Base-by-base conservation (phyloP, 1,140 invertebrate species). In the Catajapyx aquilonaris region DNA sequence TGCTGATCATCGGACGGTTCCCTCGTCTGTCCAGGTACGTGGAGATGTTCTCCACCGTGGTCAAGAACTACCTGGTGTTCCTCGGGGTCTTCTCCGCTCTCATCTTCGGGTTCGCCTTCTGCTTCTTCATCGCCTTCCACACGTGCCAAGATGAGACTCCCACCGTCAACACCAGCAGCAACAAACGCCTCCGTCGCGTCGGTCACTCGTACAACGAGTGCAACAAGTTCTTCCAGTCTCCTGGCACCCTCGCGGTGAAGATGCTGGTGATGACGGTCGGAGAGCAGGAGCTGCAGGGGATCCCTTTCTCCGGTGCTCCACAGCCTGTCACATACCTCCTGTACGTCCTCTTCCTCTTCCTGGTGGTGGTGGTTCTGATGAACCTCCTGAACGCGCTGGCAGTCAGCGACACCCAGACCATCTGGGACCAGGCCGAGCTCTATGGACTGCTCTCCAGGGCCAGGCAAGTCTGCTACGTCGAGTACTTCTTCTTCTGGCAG, bases 251-350 rank as follows among this genome's bases (percentile, higher is more conserved):
- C 0, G 47, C 81, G 5, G 76, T 81, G 41, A 81, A 81, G 57
- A 81, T 76, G 0, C 69, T 81, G 13, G 72, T 81, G 1, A 84
- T 84, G 79, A 60, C 81, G 16, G 81, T 77, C 0, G 79, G 79
- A 9, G 79, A 84, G 53, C 78, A 81, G 45, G 77, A 84, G 44
- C 75, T 76, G 0, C 57, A 66, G 4, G 68, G 67, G n/a, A 72
- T 84, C n/a, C 70, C 77, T 20, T 81, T 84, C 45, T 55, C 66
- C 15, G 56, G 59, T n/a, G 64, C 68, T 49, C 71, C 73, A 4
- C n/a, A n/a, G n/a, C n/a, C n/a, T n/a, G 47, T 71, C 5, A 65
- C 66, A 18, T 73, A 74, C 42, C 41, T 78, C 1, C 66, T 83
- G 17, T 83, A 83, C 49, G 59, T 78, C 5, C 52, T 77, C 1